Conservation (phyloP, 2,113 vertebrate species). For the Pseudorhombus dupliciocellatus region DNA sequence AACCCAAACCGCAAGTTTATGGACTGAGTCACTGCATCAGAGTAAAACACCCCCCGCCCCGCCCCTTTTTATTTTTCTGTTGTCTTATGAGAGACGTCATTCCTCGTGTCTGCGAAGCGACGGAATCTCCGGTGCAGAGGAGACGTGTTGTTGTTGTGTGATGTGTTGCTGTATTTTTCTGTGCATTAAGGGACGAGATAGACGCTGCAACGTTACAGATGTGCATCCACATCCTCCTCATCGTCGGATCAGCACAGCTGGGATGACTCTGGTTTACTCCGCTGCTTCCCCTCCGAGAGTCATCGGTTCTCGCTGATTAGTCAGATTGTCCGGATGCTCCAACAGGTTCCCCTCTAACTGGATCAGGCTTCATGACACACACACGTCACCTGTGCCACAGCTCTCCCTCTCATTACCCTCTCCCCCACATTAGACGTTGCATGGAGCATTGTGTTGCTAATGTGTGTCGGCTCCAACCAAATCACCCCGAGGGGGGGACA, state of each 20-base stretch:
- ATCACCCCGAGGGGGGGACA: constrained; percentile 19
- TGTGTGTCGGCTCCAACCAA: constrained; percentile 59
- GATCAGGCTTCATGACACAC: constrained; percentile 42
- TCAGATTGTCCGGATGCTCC: constrained; percentile 39
- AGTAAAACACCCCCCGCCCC: constrained; percentile 10
- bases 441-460: constrained; percentile 56
- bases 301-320: constrained; percentile 57
- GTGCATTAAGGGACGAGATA: constrained; percentile 45
- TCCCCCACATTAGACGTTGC: constrained; percentile 28
- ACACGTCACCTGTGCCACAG: constrained; percentile 13
- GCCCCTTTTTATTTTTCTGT: constrained; percentile 59
- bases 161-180: constrained; percentile 67
- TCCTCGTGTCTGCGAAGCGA: constrained; percentile 66
- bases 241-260: constrained; percentile 24
- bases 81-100: constrained; percentile 65
- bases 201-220: constrained; percentile 36
- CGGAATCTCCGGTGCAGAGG: constrained; percentile 36
- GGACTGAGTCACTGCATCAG: constrained; percentile 82
- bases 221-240: not conserved
- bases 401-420: constrained; percentile 26
- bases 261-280: constrained; percentile 37
- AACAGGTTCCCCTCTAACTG: constrained; percentile 46
- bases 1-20: constrained; percentile 96
- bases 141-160: constrained; percentile 64
- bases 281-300: constrained; percentile 28